Conservation (phyloP, 2,797 vertebrate species). For the Peromyscus nudipes region DNA sequence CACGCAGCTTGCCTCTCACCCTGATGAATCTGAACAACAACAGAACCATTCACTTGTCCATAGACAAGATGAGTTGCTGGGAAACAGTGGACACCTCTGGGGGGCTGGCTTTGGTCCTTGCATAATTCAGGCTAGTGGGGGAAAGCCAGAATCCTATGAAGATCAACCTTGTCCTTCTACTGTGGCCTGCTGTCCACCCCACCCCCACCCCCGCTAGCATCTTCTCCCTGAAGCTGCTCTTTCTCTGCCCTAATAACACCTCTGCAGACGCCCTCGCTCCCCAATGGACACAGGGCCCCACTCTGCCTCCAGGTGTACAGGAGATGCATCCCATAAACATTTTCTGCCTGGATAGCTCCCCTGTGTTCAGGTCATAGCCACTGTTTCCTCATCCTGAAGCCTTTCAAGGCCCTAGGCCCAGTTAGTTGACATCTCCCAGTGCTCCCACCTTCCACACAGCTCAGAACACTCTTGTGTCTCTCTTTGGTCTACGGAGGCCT, state of each 20-base stretch:
- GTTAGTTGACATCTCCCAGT: background rate
- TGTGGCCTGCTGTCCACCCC: fast-evolving
- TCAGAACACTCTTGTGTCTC: background rate
- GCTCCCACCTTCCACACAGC: background rate
- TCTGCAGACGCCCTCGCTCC: background rate
- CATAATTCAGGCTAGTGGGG: background rate
- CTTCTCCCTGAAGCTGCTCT: background rate
- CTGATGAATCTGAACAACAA: background rate
- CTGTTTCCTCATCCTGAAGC: background rate
- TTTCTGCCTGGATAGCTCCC: background rate
- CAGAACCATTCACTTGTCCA: background rate
- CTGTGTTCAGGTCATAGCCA: background rate
- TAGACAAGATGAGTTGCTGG: background rate
- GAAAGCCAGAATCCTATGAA: background rate
- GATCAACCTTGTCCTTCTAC: background rate
- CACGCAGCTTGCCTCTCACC: background rate
- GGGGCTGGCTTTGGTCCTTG: background rate
- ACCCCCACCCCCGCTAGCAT: background rate
- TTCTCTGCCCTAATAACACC: background rate
- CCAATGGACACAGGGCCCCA: background rate
- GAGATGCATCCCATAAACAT: background rate
- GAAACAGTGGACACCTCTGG: background rate
- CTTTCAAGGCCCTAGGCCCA: background rate
- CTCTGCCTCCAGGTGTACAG: background rate
- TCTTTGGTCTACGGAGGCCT: background rate